These are phyloP conservation scores for Actenoides hombroni DNA, from an alignment of 2,113 vertebrate genomes.

Conservation along the genomic window DNA sequence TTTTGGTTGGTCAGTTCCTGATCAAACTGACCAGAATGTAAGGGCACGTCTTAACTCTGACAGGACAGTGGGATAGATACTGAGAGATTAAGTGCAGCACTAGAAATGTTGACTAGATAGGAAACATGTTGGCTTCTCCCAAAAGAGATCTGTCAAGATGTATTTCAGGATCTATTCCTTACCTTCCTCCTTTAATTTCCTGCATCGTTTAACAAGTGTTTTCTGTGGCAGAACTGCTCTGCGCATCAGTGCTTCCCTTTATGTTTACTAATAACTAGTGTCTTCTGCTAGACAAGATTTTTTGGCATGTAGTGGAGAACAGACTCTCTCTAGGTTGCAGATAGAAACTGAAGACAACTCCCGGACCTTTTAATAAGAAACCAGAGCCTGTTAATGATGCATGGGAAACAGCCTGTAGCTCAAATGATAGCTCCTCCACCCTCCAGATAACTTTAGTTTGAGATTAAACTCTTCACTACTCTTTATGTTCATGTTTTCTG, in stretches of 20 bases:
- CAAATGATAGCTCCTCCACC: not conserved
- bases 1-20: not conserved
- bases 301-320: not conserved
- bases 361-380: not conserved
- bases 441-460: not conserved
- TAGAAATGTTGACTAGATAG: accelerated
- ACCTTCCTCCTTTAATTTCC: conserved; percentile 33
- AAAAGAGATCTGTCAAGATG: not conserved
- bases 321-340: not conserved
- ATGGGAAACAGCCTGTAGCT: not conserved
- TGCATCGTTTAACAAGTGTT: conserved; percentile 20
- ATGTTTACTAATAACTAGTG: conserved; percentile 19
- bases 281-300: not conserved
- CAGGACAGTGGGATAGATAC: not conserved
- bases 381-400: not conserved
- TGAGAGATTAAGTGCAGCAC: not conserved
- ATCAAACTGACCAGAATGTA: not conserved
- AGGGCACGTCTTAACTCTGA: not conserved
- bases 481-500: not conserved
- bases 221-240: not conserved
- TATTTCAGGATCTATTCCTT: not conserved
- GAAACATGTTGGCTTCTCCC: not conserved
- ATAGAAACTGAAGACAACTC: not conserved
- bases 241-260: conserved; percentile 7
- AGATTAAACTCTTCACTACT: not conserved